Conservation (phyloP, 2,113 vertebrate species). For the Synodontis membranacea region DNA sequence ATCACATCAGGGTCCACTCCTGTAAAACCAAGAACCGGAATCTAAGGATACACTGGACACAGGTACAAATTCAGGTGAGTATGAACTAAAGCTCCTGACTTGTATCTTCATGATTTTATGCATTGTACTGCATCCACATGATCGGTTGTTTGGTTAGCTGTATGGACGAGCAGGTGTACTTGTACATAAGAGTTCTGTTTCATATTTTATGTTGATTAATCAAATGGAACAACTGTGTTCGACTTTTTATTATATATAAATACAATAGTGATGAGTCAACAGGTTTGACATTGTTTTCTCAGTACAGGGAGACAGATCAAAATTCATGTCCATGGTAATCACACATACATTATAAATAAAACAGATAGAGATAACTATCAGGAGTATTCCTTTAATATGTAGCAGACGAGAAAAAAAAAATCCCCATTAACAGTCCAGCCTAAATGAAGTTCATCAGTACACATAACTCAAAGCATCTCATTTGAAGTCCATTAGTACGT, state of each 20-base stretch:
- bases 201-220: neutral
- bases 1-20: neutral
- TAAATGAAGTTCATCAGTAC: neutral
- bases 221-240: neutral
- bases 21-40: neutral
- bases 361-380: neutral
- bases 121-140: neutral
- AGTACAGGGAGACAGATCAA: neutral
- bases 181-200: neutral
- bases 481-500: conserved; percentile 29
- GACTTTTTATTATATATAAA: neutral
- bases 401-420: neutral
- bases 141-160: neutral
- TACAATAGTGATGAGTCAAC: neutral
- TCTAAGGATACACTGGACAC: neutral
- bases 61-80: neutral
- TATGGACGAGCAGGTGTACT: no score
- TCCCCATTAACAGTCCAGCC: neutral
- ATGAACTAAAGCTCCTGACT: neutral
- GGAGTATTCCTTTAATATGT: neutral
- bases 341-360: neutral
- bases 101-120: neutral
- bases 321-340: neutral
- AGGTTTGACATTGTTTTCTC: neutral
- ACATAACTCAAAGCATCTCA: neutral